Conservation (phyloP, 37 sponge, comb jelly and placozoan species). For the Beroe ovata region DNA sequence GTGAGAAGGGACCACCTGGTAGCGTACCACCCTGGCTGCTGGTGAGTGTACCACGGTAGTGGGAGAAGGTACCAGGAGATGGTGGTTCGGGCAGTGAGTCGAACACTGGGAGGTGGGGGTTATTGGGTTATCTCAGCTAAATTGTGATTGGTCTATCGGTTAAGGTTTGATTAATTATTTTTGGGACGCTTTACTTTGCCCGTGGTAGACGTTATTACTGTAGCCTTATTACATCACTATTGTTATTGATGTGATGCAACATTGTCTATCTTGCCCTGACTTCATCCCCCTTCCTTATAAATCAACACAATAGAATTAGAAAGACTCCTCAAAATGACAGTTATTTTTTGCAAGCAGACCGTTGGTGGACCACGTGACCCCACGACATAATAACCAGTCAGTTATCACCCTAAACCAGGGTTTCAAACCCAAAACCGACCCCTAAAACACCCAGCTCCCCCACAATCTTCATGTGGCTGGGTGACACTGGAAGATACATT, state of each 20-base stretch:
- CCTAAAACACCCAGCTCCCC: not conserved
- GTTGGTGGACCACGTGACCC: not conserved
- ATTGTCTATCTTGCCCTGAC: too few relatives aligned
- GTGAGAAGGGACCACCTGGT: not conserved
- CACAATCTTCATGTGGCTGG: not conserved
- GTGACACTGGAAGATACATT: too few relatives aligned
- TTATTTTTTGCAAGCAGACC: constrained; percentile 52
- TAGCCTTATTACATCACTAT: too few relatives aligned
- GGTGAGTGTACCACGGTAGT: not conserved
- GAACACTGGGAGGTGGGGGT: constrained; percentile 59
- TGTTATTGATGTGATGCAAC: too few relatives aligned
- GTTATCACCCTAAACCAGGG: not conserved
- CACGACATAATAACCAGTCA: not conserved
- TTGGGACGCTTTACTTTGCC: too few relatives aligned
- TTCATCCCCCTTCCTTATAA: too few relatives aligned
- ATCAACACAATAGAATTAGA: too few relatives aligned
- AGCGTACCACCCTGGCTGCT: not conserved
- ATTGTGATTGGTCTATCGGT: too few relatives aligned
- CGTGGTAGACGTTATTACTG: too few relatives aligned
- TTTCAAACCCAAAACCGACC: not conserved
- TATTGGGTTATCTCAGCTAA: too few relatives aligned
- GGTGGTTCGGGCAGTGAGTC: constrained; percentile 48
- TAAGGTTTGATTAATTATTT: too few relatives aligned
- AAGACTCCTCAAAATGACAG: not conserved
- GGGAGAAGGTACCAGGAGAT: constrained; percentile 50